Evolutionary conservation across 1,140 invertebrate species (phyloP), one percentile per base, ranked within the genome.

Genomic region (Maniola jurtina): DNA sequence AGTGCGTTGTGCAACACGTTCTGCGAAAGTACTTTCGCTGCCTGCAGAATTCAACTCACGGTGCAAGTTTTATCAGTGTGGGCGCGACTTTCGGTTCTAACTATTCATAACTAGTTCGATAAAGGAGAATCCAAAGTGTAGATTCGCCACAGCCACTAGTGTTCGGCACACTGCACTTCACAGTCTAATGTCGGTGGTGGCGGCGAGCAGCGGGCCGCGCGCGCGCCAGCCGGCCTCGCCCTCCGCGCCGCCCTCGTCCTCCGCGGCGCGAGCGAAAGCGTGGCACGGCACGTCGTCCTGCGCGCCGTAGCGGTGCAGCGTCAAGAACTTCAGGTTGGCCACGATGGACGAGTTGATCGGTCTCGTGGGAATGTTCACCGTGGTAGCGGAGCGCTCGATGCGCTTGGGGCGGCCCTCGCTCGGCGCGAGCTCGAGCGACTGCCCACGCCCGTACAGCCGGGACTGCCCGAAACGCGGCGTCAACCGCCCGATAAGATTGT

Each of bases 381-480:
- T 81, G 38, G 86, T 88, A 16, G 84, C 86, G n/a, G 88, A 88
- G 55, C 88, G 84, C 63, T 87, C 86, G 62, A 88, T 85, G 47
- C 85, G 88, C 16, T 76, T 80, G 14, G 70, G 64, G 42, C 77
- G 75, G 33, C 60, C 54, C 54, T 80, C 78, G 15, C 75, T 16
- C 38, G 75, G 75, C 42, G 77, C 73, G 42, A 89, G 73, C 38
- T 90, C 88, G 7, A 90, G 81, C 61, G 86, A 88, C 64, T 86
- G 88, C 0, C 85, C 86, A 33, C 86, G 83, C 13, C 75, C 75
- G 69, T 83, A 79, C 55, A 88, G 76, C 57, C 86, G 77, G 34
- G 88, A 86, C 75, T 89, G 88, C 3, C 86, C 81, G 75, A 90
- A 90, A n/a, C 88, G 80, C 2, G 86, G 88, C 47, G 88, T 89